Conservation (phyloP, 2,797 vertebrate species). For the Macropodus opercularis region DNA sequence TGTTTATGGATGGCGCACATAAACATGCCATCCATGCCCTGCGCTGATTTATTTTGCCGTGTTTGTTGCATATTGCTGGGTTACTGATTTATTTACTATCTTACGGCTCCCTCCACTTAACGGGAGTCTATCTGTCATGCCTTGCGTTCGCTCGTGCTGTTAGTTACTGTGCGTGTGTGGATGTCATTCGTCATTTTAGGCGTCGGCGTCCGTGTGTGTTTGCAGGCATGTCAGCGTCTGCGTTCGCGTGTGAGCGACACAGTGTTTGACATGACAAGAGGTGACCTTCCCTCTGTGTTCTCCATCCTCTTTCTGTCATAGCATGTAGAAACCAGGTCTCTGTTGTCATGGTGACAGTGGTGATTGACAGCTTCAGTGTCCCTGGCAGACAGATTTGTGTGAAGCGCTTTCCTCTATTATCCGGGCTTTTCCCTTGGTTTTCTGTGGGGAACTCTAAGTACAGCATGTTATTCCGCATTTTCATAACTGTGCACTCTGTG, state of each 20-base stretch:
- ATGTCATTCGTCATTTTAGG: slow-evolving; percentile 31
- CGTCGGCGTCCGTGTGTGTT: slow-evolving; percentile 18
- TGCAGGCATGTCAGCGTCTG: slow-evolving; percentile 26
- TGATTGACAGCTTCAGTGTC: slow-evolving; percentile 73
- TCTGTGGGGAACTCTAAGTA: slow-evolving; percentile 23
- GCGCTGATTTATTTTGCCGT: slow-evolving; percentile 59
- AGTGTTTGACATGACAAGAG: slow-evolving; percentile 75
- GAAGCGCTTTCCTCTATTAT: slow-evolving; percentile 61
- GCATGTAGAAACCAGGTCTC: slow-evolving; percentile 55
- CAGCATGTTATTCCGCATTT: slow-evolving; percentile 36
- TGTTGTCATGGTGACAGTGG: slow-evolving; percentile 71
- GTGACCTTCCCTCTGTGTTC: slow-evolving; percentile 75
- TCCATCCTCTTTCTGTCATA: slow-evolving; percentile 63
- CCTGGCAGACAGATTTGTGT: slow-evolving; percentile 67
- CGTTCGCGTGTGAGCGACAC: slow-evolving; percentile 36
- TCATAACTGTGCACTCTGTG: slow-evolving; percentile 11
- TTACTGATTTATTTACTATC: slow-evolving; percentile 72
- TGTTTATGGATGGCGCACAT: slow-evolving; percentile 66
- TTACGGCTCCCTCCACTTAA: slow-evolving; percentile 51
- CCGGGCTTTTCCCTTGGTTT: slow-evolving; percentile 39
- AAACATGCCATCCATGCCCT: slow-evolving; percentile 63
- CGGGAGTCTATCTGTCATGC: slow-evolving; percentile 59
- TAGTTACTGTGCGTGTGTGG: slow-evolving; percentile 19
- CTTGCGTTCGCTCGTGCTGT: slow-evolving; percentile 23
- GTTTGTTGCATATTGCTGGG: slow-evolving; percentile 54